Base-by-base conservation (phyloP, 2,888 invertebrate species). In the Drosophila ustulata region DNA sequence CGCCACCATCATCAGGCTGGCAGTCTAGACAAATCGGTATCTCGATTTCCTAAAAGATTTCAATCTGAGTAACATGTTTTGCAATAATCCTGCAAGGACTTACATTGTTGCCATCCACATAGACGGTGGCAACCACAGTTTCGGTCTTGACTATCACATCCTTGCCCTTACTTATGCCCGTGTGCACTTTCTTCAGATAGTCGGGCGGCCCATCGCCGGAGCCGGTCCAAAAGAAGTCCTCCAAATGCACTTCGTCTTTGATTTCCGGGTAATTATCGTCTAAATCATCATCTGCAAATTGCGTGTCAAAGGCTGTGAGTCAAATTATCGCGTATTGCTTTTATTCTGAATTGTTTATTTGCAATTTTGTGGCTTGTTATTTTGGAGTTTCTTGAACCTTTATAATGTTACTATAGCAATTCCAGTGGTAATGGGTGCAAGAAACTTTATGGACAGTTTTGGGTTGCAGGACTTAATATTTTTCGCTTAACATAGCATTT, bases 201-300 rank as follows among this genome's bases (percentile, higher is more conserved):
- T 94, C 94, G 7, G 95, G 94, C 0, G 95, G 95, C 0, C 96
- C 97, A 89, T 97, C 97, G 0, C 97, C 97, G 0, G 96, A 96
- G 0, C 97, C 97, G 0, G 96, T 96, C 97, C 97, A 97, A 91
- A 97, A 96, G 92, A 97, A 97, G 91, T 97, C 97, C 87, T 97
- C 97, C 63, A 97, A 87, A 34, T 91, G 91, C 3, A 93, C 89
- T 66, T 93, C 92, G 59, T 92, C 91, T 52, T 91, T 87, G 5
- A 90, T 73, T 63, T 91, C 91, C 1, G 90, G 87, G 79, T 91
- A 91, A 65, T 89, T 89, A 51, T 89, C 84, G 63, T 85, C 89
- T 30, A 78, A 63, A 50, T 90, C 90, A 79, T 90, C 90, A 82
- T 91, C 91, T 90, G 67, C 4, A 72, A 76, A 45, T 66, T 59